Percentiles rank a stretch among this genome's conserved stretches.
Conservation (phyloP, 2,113 vertebrate genomes). For the Raja brachyura region DNA sequence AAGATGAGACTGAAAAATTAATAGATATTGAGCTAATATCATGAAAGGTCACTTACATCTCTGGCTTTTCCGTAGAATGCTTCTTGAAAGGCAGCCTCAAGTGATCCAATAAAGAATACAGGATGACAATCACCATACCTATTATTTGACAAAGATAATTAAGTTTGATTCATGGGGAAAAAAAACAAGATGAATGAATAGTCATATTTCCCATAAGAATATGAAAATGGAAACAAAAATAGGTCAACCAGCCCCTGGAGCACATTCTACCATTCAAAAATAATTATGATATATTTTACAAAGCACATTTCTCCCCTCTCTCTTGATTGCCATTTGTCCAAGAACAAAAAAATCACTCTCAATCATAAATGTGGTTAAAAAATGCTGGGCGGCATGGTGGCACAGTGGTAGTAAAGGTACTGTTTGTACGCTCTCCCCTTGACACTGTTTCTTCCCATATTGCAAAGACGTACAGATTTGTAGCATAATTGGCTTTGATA, state of each 20-base stretch:
- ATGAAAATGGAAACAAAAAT: background rate
- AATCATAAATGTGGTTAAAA: background rate
- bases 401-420: too few species aligned
- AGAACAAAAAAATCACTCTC: background rate
- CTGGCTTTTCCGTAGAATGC: constrained; percentile 97
- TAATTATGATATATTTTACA: background rate
- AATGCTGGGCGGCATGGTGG: background rate
- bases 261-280: background rate
- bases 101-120: constrained; percentile 94
- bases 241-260: background rate
- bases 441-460: too few species aligned
- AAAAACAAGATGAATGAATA: background rate
- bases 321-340: background rate
- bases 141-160: constrained; percentile 39
- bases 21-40: constrained; percentile 12
- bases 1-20: constrained; percentile 26
- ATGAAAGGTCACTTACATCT: constrained; percentile 77
- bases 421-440: too few species aligned
- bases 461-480: too few species aligned
- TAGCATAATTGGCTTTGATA: too few species aligned
- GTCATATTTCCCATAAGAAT: background rate
- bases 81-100: constrained; percentile 98
- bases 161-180: background rate
- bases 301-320: background rate
- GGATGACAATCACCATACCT: constrained; percentile 98